Evolutionary conservation across 2,113 vertebrate genomes (phyloP).

Genomic region (Ellobius talpinus): DNA sequence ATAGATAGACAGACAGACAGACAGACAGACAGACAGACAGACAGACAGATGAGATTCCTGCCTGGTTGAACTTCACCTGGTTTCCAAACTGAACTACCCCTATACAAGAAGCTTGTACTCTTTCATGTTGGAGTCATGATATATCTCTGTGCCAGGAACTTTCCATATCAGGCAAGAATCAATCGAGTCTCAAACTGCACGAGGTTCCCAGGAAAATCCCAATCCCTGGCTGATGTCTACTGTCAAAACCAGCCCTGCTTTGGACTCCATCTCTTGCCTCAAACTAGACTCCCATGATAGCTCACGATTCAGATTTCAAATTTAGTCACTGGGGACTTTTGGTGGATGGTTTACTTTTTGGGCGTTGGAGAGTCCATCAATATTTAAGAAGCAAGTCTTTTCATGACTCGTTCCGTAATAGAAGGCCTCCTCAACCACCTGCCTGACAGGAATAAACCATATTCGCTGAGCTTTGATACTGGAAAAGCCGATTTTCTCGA

Average conservation of each 20-base stretch:
- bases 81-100: not conserved
- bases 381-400: not conserved
- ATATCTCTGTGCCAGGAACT: not conserved
- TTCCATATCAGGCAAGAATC: not conserved
- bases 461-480: not conserved
- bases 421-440: not conserved
- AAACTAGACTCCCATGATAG: not conserved
- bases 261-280: not conserved
- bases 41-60: not conserved
- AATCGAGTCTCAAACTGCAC: not conserved
- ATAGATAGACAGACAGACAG: no score
- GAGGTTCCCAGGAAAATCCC: not conserved
- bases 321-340: not conserved
- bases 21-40: no score
- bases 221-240: not conserved
- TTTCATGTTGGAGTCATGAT: not conserved
- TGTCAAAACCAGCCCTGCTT: not conserved
- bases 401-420: not conserved
- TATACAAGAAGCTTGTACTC: not conserved
- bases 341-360: not conserved
- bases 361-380: not conserved
- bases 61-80: not conserved
- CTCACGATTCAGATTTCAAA: not conserved
- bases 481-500: not conserved
- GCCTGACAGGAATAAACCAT: not conserved